phyloP scores from a whole-genome alignment of 2,113 vertebrate species.

The Melanerpes formicivorus region DNA sequence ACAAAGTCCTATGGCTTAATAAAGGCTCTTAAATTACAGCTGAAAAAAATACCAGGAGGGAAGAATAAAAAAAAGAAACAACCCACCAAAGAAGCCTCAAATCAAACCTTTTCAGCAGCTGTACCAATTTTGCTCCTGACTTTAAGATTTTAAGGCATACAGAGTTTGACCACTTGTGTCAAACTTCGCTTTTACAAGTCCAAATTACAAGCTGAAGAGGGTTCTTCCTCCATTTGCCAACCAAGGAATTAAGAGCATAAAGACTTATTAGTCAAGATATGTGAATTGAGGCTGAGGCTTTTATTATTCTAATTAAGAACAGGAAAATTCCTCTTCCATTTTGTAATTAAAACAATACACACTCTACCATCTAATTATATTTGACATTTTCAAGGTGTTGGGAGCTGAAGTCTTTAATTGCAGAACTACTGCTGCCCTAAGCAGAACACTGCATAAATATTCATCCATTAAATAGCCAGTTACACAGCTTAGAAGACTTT shows the following conservation, averaged over 20 bases:
- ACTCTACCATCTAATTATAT: conserved; percentile 62
- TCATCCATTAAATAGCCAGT: conserved; percentile 52
- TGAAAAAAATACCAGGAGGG: not conserved
- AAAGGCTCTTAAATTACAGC: not conserved
- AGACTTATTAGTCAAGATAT: not conserved
- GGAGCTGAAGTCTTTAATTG: conserved; percentile 27
- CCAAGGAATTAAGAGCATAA: not conserved
- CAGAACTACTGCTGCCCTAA: conserved; percentile 30
- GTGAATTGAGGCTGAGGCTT: not conserved
- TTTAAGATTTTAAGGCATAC: not conserved
- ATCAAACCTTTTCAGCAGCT: not conserved
- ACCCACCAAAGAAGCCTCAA: not conserved
- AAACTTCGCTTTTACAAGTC: not conserved
- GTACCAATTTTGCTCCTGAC: not conserved
- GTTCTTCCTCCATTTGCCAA: not conserved
- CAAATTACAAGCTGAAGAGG: not conserved
- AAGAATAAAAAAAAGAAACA: not conserved
- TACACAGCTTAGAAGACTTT: conserved; percentile 25
- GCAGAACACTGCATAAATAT: conserved; percentile 52
- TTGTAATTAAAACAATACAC: conserved; percentile 59
- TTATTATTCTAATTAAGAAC: conserved; percentile 50
- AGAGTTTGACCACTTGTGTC: not conserved
- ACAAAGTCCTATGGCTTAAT: not conserved
- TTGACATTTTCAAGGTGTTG: conserved; percentile 65
- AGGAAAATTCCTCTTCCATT: conserved; percentile 37